phyloP scores from a whole-genome alignment of 2,113 vertebrate genomes.

The Lagopus muta region DNA sequence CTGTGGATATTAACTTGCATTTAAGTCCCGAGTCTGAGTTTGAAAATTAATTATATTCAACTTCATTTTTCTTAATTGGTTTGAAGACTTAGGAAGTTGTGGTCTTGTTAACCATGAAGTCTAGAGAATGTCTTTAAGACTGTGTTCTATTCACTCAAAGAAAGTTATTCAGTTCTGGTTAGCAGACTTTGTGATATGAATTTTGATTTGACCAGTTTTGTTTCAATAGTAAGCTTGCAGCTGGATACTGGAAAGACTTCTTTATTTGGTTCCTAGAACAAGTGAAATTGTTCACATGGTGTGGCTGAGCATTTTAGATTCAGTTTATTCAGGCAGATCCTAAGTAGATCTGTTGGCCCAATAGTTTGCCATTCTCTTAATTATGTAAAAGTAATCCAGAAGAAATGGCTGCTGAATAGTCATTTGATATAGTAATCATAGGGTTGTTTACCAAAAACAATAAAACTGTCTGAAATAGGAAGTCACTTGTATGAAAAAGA shows the following conservation, averaged over 20 bases:
- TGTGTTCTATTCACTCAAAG: not conserved
- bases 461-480: not conserved
- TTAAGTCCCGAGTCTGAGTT: not conserved
- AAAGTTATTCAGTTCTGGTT: not conserved
- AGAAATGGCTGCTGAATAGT: not conserved
- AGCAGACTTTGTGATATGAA: not conserved
- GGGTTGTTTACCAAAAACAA: not conserved
- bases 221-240: not conserved
- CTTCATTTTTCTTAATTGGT: not conserved
- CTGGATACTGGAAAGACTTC: not conserved
- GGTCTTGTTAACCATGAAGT: not conserved
- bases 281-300: not conserved
- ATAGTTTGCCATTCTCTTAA: not conserved
- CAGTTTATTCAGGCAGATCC: not conserved
- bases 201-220: conserved; percentile 10
- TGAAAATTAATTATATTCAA: not conserved
- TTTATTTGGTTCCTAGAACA: not conserved
- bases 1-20: not conserved
- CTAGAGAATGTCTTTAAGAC: not conserved
- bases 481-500: not conserved
- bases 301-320: not conserved
- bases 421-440: not conserved
- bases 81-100: not conserved
- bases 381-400: not conserved
- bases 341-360: not conserved